Evolutionary conservation across 2,888 invertebrate genomes (phyloP).

Genomic region (Helleia helle): DNA sequence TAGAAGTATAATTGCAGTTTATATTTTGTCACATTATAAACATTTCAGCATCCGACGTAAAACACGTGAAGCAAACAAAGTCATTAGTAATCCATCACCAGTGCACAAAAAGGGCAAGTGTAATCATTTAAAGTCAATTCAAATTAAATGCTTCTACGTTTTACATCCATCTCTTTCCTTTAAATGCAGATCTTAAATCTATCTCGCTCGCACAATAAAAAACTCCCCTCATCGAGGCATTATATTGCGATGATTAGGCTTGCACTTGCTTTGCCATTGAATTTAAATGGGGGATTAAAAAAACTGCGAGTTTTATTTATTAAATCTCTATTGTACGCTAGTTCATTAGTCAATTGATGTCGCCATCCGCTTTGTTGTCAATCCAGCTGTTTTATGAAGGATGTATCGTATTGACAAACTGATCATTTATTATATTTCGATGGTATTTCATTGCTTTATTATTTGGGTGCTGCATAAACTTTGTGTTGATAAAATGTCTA

Average conservation of each 20-base stretch:
- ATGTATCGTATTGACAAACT: neutral
- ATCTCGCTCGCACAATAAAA: slow-evolving; percentile 37
- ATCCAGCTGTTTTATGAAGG: slow-evolving; percentile 1
- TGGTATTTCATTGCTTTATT: no score
- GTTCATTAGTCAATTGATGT: slow-evolving; percentile 62
- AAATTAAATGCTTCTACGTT: slow-evolving; percentile 40
- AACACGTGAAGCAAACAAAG: slow-evolving; percentile 25
- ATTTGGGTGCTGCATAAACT: no score
- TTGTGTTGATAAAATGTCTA: no score
- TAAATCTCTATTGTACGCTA: slow-evolving; percentile 58
- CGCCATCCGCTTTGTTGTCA: slow-evolving; percentile 34
- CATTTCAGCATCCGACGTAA: neutral
- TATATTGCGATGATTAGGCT: slow-evolving; percentile 72
- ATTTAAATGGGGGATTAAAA: slow-evolving; percentile 72
- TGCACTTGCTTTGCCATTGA: slow-evolving; percentile 68
- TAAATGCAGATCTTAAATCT: slow-evolving; percentile 19
- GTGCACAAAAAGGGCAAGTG: slow-evolving; percentile 53
- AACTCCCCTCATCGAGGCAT: slow-evolving; percentile 59
- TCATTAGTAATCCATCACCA: slow-evolving; percentile 66
- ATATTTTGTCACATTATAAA: neutral
- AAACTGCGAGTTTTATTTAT: slow-evolving; percentile 51
- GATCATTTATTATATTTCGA: neutral
- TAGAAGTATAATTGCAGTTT: no score
- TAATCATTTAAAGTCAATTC: slow-evolving; percentile 72
- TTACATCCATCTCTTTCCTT: slow-evolving; percentile 22